Evolutionary conservation across 2,888 invertebrate genomes (phyloP).

Genomic region (Volucella bombylans): DNA sequence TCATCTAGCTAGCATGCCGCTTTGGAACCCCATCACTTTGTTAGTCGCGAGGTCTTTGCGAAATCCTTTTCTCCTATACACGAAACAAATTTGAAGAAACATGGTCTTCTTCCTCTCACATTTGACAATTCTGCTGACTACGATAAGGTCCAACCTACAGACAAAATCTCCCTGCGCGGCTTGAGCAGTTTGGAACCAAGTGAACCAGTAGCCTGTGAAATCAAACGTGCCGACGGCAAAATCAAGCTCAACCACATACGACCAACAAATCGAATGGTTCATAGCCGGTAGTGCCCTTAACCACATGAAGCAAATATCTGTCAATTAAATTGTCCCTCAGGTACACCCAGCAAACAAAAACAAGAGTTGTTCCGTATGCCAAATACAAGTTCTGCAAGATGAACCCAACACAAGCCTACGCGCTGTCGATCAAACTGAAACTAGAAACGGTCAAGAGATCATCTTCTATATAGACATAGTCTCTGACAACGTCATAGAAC

Average conservation of each 20-base stretch:
- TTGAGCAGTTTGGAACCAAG: slow-evolving; percentile 91
- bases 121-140: slow-evolving; percentile 85
- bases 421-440: too few species aligned
- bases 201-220: slow-evolving; percentile 89
- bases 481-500: too few species aligned
- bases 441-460: too few species aligned
- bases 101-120: slow-evolving; percentile 97
- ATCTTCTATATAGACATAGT: too few species aligned
- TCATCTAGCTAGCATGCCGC: slow-evolving; percentile 98
- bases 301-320: slow-evolving; percentile 96
- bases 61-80: slow-evolving; percentile 99
- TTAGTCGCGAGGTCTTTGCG: slow-evolving; percentile 98
- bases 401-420: too few species aligned
- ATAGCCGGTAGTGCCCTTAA: slow-evolving; percentile 98
- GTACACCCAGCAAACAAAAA: too few species aligned
- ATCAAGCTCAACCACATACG: slow-evolving; percentile 96
- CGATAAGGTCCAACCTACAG: slow-evolving; percentile 91
- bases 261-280: slow-evolving; percentile 98
- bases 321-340: too few species aligned
- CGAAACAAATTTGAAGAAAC: slow-evolving; percentile 99
- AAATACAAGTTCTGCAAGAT: too few species aligned
- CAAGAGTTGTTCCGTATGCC: neutral
- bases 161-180: slow-evolving; percentile 91
- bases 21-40: slow-evolving; percentile 96
- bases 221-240: slow-evolving; percentile 94